Base-by-base conservation (phyloP, 2,888 invertebrate genomes). In the Neuroscelio doddi region DNA sequence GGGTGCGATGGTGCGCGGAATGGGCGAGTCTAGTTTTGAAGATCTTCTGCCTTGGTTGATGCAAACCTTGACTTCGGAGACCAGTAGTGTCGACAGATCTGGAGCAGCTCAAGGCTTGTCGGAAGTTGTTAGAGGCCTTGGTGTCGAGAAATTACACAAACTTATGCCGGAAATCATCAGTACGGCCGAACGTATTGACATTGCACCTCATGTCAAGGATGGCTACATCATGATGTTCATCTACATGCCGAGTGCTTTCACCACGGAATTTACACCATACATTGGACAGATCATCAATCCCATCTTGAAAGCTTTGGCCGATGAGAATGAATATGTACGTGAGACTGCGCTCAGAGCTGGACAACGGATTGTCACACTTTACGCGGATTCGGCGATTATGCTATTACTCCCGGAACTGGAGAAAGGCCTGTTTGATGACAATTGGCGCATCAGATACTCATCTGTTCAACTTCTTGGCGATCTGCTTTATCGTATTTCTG, bases 211-310 rank as follows among this genome's bases (percentile, higher is more conserved):
- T 85, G 98, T 99, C 1, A 95, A 98, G 80, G 99, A 99, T 86
- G 99, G 99, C 36, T 99, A 99, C 87, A 97, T 99, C 66, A 97
- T 99, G 96, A 96, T 99, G 96, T 99, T 98, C 85, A 98, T 99
- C 80, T 99, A 98, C 86, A 94, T 99, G 92, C 99, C 99, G 1
- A 93, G 93, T 63, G 97, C 97, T 8, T 98, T 99, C 86, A 96
- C 95, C 3, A 91, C 92, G 68, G 95, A 96, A 81, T 99, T 99
- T 86, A 93, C 94, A 0, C 95, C 94, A 0, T 99, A 98, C 86
- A 94, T 98, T 78, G 94, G 97, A 0, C 95, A 95, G 83, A 98
- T 99, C 75, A 96, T 99, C 78, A 97, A 95, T 84, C 97, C 98
- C 0, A 97, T 99, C 71, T 87, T 99, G 26, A 95, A 97, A 87